phyloP scores from a whole-genome alignment of 1,140 invertebrate species.

The Aricia agestis region DNA sequence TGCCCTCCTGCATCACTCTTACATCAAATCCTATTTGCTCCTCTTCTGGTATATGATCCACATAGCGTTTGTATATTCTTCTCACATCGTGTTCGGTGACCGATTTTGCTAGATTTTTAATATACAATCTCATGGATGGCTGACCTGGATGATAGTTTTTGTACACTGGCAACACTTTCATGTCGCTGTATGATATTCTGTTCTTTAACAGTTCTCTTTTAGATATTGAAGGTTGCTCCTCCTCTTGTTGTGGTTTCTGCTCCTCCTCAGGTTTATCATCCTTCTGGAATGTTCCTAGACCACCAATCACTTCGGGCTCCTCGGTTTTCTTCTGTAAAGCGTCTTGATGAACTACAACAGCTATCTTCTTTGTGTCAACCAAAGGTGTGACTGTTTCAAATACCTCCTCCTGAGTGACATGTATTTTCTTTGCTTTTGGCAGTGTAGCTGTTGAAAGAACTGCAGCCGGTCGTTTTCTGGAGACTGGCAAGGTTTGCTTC shows the following conservation, averaged over 20 bases:
- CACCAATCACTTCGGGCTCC: slow-evolving; percentile 51
- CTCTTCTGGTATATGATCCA: slow-evolving; percentile 56
- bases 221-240: slow-evolving; percentile 77
- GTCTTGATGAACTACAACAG: slow-evolving; percentile 77
- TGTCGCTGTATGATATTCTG: slow-evolving; percentile 84
- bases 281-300: slow-evolving; percentile 63
- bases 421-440: slow-evolving; percentile 60
- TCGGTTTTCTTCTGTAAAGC: slow-evolving; percentile 50
- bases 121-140: slow-evolving; percentile 89
- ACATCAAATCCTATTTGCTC: slow-evolving; percentile 84
- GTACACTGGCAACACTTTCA: slow-evolving; percentile 87
- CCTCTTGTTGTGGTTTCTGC: slow-evolving; percentile 35
- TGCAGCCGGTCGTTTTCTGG: slow-evolving; percentile 81
- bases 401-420: slow-evolving; percentile 78
- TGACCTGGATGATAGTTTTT: slow-evolving; percentile 91
- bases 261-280: slow-evolving; percentile 42
- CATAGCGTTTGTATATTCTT: slow-evolving; percentile 86
- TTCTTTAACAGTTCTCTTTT: slow-evolving; percentile 82
- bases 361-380: slow-evolving; percentile 79
- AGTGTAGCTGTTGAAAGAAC: slow-evolving; percentile 50
- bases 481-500: slow-evolving; percentile 76
- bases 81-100: slow-evolving; percentile 86
- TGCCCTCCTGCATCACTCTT: slow-evolving; percentile 94
- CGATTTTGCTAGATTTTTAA: slow-evolving; percentile 94
- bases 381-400: slow-evolving; percentile 79